A percentile compares a stretch with the other conserved stretches of the same genome.
Conservation (phyloP, 1,140 invertebrate species). For the Mycetomoellerius zeteki region DNA sequence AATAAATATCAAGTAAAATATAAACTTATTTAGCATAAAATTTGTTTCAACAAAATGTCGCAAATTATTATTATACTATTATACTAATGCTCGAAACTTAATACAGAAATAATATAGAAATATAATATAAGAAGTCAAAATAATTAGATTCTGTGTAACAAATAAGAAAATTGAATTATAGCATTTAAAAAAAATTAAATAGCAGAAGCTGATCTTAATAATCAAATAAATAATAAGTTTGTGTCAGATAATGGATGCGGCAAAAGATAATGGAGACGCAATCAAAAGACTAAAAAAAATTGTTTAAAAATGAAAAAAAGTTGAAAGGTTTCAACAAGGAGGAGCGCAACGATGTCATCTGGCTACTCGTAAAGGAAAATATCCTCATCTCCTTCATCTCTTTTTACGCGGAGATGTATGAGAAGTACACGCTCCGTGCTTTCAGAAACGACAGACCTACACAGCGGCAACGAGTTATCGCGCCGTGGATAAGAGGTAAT, state of each 20-base stretch:
- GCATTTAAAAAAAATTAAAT: not conserved
- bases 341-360: constrained; percentile 25
- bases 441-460: constrained; percentile 56
- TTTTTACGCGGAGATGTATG: constrained; percentile 51
- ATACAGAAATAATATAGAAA: not conserved
- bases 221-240: constrained; percentile 20
- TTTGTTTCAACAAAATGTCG: not conserved
- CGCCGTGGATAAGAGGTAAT: constrained; percentile 72
- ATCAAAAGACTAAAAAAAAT: not conserved
- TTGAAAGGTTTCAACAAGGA: constrained; percentile 6
- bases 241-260: constrained; percentile 14
- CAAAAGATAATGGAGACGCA: constrained; percentile 18
- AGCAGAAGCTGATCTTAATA: not conserved
- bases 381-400: constrained; percentile 20
- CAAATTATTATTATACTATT: not conserved
- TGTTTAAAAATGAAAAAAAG: not conserved
- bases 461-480: constrained; percentile 59
- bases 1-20: not conserved
- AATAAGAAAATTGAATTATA: constrained; percentile 30
- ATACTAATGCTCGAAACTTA: not conserved
- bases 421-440: constrained; percentile 45
- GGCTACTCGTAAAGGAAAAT: constrained; percentile 45
- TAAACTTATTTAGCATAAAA: constrained; percentile 1
- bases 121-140: not conserved
- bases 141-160: not conserved